Evolutionary conservation across 1,140 invertebrate genomes (phyloP), one percentile per base, ranked within the genome.

Genomic region (Apis dorsata): DNA sequence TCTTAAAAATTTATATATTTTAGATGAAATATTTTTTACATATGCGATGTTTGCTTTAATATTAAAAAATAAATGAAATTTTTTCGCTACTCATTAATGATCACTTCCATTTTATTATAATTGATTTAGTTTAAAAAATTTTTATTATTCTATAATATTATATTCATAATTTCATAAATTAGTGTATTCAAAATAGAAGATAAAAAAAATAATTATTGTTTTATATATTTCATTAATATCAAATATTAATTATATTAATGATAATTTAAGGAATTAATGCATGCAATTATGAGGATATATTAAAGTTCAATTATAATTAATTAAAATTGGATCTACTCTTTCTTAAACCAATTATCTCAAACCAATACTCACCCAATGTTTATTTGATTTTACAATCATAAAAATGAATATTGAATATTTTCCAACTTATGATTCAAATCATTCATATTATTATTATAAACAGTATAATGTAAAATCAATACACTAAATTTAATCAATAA

Each of bases 341-440:
- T 74, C 24, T 24, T 0, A 24, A 24, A 24, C 24, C 55, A 51
- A 51, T 69, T 44, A 12, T 74, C 13, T 28, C 10, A 19, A 13
- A 60, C 9, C 17, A 3, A 12, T 19, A 57, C 12, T 69, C 1
- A 44, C 15, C 28, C 8, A 12, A 51, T 53, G 7, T 57, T 49
- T 49, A 69, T 69, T 49, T 57, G 19, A 55, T 34, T 55, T 28
- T 12, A 55, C 19, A 44, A 17, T 28, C 1, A 34, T 49, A 44
- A 59, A 49, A 69, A 59, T 59, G 44, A 69, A 59, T 59, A 57
- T 28, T 19, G 49, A 59, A 78, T 59, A 78, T 21, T 69, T 78
- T n/a, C 9, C 49, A 9, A 12, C 51, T 21, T 53, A 53, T 19
- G 28, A 7, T 59, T n/a, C 9, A 34, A 34, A 2, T 34, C 34